phyloP scores from a whole-genome alignment of 2,888 invertebrate species.

The Bhutanitis thaidina region DNA sequence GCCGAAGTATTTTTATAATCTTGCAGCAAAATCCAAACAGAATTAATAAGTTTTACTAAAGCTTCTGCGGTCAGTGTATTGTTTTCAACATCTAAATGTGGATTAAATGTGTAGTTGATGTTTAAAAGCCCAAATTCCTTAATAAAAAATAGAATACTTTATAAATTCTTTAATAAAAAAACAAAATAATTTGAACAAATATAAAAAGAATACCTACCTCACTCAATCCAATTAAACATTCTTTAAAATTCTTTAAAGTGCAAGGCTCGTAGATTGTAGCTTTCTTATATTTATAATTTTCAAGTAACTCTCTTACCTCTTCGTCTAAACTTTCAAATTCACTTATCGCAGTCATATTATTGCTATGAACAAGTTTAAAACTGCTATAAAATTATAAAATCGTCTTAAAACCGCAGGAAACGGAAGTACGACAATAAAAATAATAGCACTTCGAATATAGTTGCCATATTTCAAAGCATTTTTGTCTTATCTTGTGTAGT shows the following conservation, averaged over 20 bases:
- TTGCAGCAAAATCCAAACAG: constrained; percentile 58
- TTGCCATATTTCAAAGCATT: too few relatives aligned
- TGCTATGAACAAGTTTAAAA: too few relatives aligned
- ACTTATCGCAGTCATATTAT: constrained; percentile 27
- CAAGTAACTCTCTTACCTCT: constrained; percentile 66
- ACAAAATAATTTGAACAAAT: background rate
- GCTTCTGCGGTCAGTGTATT: constrained; percentile 45
- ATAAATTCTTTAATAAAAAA: background rate
- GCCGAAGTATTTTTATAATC: constrained; percentile 50
- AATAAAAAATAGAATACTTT: constrained; percentile 2
- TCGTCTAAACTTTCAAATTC: constrained; percentile 56
- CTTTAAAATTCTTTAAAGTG: constrained; percentile 54
- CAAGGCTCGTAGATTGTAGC: constrained; percentile 65
- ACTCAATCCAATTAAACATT: constrained; percentile 63
- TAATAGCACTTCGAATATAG: too few relatives aligned
- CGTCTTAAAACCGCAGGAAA: too few relatives aligned
- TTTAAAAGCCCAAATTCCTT: constrained; percentile 64
- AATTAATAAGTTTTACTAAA: constrained; percentile 60
- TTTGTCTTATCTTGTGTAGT: too few relatives aligned
- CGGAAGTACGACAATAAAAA: too few relatives aligned
- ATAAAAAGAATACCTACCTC: constrained; percentile 43
- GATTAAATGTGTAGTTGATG: constrained; percentile 62
- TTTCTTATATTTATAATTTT: constrained; percentile 64
- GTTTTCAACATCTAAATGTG: constrained; percentile 51
- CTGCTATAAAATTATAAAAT: too few relatives aligned